Evolutionary conservation across 2,888 invertebrate genomes (phyloP).

Genomic region (Slavum lentiscoides): DNA sequence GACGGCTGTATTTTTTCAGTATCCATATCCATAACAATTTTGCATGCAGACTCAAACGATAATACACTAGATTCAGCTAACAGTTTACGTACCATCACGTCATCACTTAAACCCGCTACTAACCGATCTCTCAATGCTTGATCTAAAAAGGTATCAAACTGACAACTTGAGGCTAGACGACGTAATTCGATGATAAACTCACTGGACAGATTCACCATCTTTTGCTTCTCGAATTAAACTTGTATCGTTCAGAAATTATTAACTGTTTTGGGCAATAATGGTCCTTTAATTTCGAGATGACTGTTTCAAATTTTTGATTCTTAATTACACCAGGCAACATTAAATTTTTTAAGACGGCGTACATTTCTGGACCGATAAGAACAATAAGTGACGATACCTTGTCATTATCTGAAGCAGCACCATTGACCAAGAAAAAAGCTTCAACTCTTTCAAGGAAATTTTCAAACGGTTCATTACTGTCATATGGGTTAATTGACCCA

Average conservation of each 20-base stretch:
- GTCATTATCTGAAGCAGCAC: conserved; percentile 21
- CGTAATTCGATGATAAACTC: conserved; percentile 47
- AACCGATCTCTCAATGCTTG: conserved; percentile 52
- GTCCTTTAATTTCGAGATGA: not conserved
- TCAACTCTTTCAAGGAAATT: conserved; percentile 26
- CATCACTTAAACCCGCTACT: conserved; percentile 44
- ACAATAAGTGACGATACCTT: conserved; percentile 46
- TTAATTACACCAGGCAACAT: conserved; percentile 24
- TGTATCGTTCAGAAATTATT: conserved; percentile 47
- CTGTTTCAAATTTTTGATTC: not conserved
- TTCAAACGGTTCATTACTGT: conserved; percentile 30
- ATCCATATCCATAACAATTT: too few relatives aligned
- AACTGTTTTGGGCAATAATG: conserved; percentile 23
- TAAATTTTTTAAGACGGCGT: conserved; percentile 51
- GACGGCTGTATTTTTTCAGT: too few relatives aligned
- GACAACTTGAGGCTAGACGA: conserved; percentile 42
- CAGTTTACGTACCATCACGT: too few relatives aligned
- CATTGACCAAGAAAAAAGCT: too few relatives aligned
- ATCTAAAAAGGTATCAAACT: conserved; percentile 44
- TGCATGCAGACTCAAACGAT: too few relatives aligned
- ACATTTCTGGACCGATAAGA: conserved; percentile 48
- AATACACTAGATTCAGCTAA: too few relatives aligned
- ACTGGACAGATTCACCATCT: conserved; percentile 42
- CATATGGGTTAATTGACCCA: too few relatives aligned
- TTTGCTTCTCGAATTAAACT: conserved; percentile 49